phyloP scores from a whole-genome alignment of 2,888 invertebrate genomes.

The Sialis fuliginosa region DNA sequence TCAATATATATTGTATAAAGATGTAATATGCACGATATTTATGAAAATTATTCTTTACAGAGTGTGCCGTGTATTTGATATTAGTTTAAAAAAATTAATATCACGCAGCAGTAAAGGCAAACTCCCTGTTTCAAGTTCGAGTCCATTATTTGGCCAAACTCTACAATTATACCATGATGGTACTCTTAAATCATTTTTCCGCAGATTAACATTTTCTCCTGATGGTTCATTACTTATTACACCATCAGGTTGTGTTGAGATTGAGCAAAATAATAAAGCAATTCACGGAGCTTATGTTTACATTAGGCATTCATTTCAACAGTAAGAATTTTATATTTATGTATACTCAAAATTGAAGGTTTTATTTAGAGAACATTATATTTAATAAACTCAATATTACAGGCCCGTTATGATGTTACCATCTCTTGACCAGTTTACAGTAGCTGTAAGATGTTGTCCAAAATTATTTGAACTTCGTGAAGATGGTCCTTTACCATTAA shows the following conservation, averaged over 20 bases:
- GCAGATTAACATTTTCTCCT: constrained; percentile 77
- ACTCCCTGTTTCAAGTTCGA: constrained; percentile 37
- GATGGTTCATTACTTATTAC: constrained; percentile 83
- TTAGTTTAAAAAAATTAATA: constrained; percentile 43
- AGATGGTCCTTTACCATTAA: constrained; percentile 32
- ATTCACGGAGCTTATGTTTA: constrained; percentile 37
- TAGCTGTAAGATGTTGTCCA: constrained; percentile 72
- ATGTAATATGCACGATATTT: not conserved
- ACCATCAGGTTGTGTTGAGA: constrained; percentile 72
- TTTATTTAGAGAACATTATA: not conserved
- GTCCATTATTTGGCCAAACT: constrained; percentile 38
- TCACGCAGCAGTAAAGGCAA: constrained; percentile 47
- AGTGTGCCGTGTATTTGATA: constrained; percentile 49
- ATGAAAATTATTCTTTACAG: constrained; percentile 22
- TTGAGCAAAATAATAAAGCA: constrained; percentile 43
- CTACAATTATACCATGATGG: constrained; percentile 77
- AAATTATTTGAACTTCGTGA: constrained; percentile 42
- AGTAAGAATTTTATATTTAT: constrained; percentile 22
- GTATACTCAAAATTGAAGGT: constrained; percentile 2
- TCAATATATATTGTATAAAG: too few species aligned
- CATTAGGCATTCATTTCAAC: constrained; percentile 39
- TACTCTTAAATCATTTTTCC: constrained; percentile 83
- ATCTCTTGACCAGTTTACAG: constrained; percentile 60
- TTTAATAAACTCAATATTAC: constrained; percentile 13
- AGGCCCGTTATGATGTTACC: constrained; percentile 69